phyloP scores from a whole-genome alignment of 2,888 invertebrate species.

The Trissolcus japonicus region DNA sequence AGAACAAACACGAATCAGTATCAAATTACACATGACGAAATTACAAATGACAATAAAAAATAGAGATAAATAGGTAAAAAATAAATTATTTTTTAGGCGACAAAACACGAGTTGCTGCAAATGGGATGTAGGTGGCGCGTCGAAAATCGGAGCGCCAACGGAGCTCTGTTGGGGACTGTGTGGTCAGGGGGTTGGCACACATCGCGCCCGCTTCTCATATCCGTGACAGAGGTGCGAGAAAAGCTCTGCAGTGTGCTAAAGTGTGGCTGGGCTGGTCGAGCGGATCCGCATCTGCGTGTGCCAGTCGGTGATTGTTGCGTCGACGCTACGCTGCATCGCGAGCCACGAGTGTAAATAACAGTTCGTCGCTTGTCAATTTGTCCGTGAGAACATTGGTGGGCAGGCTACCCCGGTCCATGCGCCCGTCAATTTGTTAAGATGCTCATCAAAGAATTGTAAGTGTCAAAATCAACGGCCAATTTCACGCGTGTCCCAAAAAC shows the following conservation, averaged over 20 bases:
- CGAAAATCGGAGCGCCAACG: neutral
- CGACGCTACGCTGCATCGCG: constrained; percentile 14
- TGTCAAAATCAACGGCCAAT: constrained; percentile 2
- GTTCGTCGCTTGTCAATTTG: constrained; percentile 17
- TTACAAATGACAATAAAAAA: neutral
- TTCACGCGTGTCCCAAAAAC: too few relatives aligned
- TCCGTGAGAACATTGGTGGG: neutral
- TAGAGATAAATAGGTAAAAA: neutral
- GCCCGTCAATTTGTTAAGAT: constrained; percentile 62
- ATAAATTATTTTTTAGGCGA: neutral
- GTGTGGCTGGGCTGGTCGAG: constrained; percentile 4
- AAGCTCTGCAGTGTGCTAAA: constrained; percentile 1
- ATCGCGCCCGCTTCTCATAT: constrained; percentile 2
- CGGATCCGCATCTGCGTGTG: neutral
- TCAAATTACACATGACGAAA: neutral
- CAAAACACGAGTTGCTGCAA: too few relatives aligned
- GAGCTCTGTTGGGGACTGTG: neutral
- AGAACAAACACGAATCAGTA: neutral
- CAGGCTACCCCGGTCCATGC: constrained; percentile 56
- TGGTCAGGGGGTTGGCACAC: neutral
- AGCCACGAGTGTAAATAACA: constrained; percentile 19
- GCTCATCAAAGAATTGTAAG: constrained; percentile 76
- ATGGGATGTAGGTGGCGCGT: neutral
- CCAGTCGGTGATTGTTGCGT: constrained; percentile 13
- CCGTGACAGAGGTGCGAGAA: constrained; percentile 2